Percentiles rank a stretch among this genome's conserved stretches.
Evolutionary conservation across 1,140 invertebrate genomes (phyloP).

Genomic region (Saxidomus purpurata): DNA sequence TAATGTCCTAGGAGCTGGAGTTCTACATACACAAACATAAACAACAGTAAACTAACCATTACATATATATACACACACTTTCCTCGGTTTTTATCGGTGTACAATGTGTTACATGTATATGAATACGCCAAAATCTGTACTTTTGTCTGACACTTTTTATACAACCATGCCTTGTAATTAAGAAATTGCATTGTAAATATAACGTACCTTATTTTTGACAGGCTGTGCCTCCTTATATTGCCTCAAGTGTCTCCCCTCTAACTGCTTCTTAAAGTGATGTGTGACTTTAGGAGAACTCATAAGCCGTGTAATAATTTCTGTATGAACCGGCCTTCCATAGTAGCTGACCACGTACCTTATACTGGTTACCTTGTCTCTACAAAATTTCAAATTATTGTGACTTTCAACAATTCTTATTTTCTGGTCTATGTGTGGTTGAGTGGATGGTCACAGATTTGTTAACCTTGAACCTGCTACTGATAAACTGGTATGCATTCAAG

Average conservation of each 20-base stretch:
- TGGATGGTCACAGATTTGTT: neutral
- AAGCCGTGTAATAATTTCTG: neutral
- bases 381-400: neutral
- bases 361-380: neutral
- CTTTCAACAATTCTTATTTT: neutral
- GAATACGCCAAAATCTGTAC: neutral
- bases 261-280: neutral
- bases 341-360: neutral
- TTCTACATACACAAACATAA: too few relatives aligned
- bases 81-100: too few relatives aligned
- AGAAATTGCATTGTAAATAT: neutral
- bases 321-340: neutral
- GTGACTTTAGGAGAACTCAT: neutral
- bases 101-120: too few relatives aligned
- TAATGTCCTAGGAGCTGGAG: too few relatives aligned
- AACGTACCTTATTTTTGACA: neutral
- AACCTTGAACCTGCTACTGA: too few relatives aligned
- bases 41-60: too few relatives aligned
- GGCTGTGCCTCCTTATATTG: neutral
- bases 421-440: neutral
- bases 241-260: neutral
- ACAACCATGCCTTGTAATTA: too few relatives aligned
- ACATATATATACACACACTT: too few relatives aligned
- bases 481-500: too few relatives aligned
- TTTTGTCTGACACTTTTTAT: too few relatives aligned